Percentiles rank a stretch among this genome's conserved stretches.
Conservation (phyloP, 2,113 vertebrate species). For the Camelus bactrianus region DNA sequence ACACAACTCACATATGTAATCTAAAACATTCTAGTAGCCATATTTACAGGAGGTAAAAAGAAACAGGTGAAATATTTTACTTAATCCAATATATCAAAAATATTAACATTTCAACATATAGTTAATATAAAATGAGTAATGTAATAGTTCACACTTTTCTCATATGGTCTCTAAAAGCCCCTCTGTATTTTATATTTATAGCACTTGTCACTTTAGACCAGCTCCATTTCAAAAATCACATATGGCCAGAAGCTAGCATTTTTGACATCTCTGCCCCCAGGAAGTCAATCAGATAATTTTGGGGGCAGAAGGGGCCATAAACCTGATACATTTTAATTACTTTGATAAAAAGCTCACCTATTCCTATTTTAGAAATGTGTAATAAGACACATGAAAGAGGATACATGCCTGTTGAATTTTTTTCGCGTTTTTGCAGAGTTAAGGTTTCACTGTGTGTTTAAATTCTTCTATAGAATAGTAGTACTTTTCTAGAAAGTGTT, state of each 20-base stretch:
- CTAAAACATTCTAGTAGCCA: background rate
- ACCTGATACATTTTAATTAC: background rate
- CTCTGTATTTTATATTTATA: background rate
- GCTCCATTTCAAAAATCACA: background rate
- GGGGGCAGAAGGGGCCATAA: too few species aligned
- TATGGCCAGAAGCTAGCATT: background rate
- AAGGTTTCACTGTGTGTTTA: background rate
- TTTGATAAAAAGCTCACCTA: background rate
- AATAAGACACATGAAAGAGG: background rate
- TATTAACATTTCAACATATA: background rate
- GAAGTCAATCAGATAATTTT: background rate
- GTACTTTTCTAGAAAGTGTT: conserved; percentile 1
- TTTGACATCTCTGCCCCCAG: background rate
- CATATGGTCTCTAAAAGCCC: background rate
- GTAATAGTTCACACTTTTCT: background rate
- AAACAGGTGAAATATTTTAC: background rate
- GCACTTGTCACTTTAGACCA: background rate
- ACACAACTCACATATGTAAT: background rate
- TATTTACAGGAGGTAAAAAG: background rate
- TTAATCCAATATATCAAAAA: background rate
- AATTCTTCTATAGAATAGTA: background rate
- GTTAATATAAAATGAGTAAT: background rate
- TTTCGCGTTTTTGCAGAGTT: background rate
- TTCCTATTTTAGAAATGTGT: background rate
- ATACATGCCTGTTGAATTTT: background rate